Evolutionary conservation across 2,797 vertebrate genomes (phyloP).

Genomic region (Paedocypris micromegethes): DNA sequence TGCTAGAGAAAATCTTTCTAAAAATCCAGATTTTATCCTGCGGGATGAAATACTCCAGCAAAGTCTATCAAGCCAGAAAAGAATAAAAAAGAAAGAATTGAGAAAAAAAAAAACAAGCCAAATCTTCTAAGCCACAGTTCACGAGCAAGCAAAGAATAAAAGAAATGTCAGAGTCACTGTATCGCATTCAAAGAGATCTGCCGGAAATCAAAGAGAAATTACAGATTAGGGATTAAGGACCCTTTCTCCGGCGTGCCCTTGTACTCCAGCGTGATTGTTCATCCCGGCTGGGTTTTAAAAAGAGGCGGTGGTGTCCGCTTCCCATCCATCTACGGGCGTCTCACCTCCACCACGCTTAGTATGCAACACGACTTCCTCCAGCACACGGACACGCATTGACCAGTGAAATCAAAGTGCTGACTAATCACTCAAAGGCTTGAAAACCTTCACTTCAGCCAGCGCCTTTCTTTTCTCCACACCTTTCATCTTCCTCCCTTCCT

Average conservation of each 20-base stretch:
- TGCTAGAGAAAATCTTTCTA: too few relatives aligned
- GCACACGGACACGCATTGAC: conserved; percentile 1
- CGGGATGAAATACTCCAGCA: too few relatives aligned
- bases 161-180: conserved; percentile 8
- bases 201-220: conserved; percentile 35
- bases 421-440: conserved; percentile 47
- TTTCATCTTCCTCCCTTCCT: conserved; percentile 10
- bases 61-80: too few relatives aligned
- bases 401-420: conserved; percentile 48
- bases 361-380: conserved; percentile 19
- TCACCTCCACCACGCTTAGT: conserved; percentile 23
- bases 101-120: background rate
- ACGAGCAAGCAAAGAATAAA: conserved; percentile 6
- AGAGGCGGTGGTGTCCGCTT: conserved; percentile 22
- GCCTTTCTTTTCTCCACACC: conserved; percentile 10
- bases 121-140: conserved; percentile 3
- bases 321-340: conserved; percentile 19
- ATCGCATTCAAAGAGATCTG: conserved; percentile 15
- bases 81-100: background rate
- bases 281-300: conserved; percentile 39
- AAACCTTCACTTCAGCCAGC: conserved; percentile 7
- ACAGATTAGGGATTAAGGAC: conserved; percentile 31
- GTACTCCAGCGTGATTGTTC: conserved; percentile 31
- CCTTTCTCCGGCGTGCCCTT: conserved; percentile 31
- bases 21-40: too few relatives aligned